Conservation (phyloP, 2,113 vertebrate genomes). For the Pedetes capensis region DNA sequence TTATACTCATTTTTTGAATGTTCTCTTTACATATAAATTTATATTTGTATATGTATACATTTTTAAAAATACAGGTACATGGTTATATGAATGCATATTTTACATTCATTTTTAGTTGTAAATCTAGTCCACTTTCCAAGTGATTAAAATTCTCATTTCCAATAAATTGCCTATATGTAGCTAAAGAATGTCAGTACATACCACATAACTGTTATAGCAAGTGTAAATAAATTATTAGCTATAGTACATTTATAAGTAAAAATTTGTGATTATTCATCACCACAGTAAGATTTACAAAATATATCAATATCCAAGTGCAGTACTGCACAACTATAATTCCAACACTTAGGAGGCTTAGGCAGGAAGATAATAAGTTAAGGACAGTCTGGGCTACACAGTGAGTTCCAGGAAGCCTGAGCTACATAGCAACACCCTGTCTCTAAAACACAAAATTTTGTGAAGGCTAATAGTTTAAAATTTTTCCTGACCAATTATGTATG, state of each 20-base stretch:
- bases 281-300: neutral
- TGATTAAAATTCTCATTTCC: neutral
- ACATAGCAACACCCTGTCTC: neutral
- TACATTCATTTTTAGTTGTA: conserved; percentile 25
- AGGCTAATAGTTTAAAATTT: conserved; percentile 15
- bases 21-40: neutral
- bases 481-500: neutral
- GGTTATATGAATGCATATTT: neutral
- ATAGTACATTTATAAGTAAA: neutral
- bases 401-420: too few species aligned
- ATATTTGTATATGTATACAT: neutral
- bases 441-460: neutral
- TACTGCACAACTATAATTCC: neutral
- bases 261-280: neutral
- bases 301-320: too few species aligned
- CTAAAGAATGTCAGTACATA: neutral
- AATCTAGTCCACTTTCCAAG: conserved; percentile 9
- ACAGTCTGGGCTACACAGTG: too few species aligned
- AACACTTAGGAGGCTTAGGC: neutral
- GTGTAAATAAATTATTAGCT: neutral
- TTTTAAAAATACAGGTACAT: neutral
- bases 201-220: neutral
- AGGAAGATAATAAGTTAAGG: neutral
- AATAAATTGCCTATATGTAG: neutral
- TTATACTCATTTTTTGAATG: neutral